Evolutionary conservation across 23 tunicate genomes (phyloP).

Genomic region (Ascidia mentula): DNA sequence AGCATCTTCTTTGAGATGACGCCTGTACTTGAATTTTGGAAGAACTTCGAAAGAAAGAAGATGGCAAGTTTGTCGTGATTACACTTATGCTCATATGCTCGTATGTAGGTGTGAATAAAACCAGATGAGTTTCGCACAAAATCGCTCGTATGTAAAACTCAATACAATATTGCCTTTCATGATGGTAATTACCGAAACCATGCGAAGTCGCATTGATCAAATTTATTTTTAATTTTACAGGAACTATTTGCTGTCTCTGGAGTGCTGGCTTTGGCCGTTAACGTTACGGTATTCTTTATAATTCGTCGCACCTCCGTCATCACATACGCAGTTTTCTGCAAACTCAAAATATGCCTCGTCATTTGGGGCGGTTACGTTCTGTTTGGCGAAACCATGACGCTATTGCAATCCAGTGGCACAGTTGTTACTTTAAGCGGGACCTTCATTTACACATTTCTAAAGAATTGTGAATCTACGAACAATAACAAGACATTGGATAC

Average conservation of each 20-base stretch:
- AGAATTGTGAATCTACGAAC: no score
- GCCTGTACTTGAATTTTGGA: neutral
- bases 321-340: conserved; percentile 68
- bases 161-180: no score
- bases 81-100: no score
- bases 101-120: no score
- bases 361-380: conserved; percentile 28
- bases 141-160: no score
- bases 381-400: conserved; percentile 22
- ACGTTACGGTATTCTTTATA: conserved; percentile 55
- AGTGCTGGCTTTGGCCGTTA: conserved; percentile 43
- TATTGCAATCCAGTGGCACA: conserved; percentile 31
- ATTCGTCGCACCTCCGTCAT: conserved; percentile 53
- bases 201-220: no score
- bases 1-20: conserved; percentile 3
- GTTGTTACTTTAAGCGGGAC: conserved; percentile 43
- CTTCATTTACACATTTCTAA: conserved; percentile 24
- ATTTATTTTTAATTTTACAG: neutral
- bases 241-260: conserved; percentile 23
- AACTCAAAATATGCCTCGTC: conserved; percentile 54
- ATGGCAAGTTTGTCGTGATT: neutral
- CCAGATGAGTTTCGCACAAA: no score
- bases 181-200: no score
- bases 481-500: no score
- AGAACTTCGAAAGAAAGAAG: neutral